Evolutionary conservation across 2,888 invertebrate genomes (phyloP).

Genomic region (Pasiphila rectangulata): DNA sequence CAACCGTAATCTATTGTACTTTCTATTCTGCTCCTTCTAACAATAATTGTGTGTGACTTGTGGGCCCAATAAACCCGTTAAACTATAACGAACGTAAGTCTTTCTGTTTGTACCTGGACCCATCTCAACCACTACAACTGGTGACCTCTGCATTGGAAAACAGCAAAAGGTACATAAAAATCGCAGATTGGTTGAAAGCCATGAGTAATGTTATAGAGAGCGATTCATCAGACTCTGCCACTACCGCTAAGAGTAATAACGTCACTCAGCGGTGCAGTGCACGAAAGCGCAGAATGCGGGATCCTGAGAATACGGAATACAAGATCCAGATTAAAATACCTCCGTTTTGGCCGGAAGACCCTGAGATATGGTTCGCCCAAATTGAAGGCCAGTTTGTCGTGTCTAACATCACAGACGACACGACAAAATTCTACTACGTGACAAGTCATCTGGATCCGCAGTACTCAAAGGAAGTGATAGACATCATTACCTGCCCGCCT

Average conservation of each 20-base stretch:
- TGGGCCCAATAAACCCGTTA: too few species aligned
- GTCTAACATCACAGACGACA: constrained; percentile 1
- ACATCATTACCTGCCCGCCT: constrained; percentile 5
- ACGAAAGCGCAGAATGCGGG: not conserved
- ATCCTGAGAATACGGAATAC: not conserved
- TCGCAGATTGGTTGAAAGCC: too few species aligned
- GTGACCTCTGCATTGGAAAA: too few species aligned
- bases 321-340: not conserved
- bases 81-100: too few species aligned
- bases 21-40: too few species aligned
- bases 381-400: constrained; percentile 5
- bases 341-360: constrained; percentile 7
- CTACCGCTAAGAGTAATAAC: not conserved
- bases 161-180: too few species aligned
- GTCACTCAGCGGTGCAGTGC: not conserved
- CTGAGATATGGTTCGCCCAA: constrained; percentile 7
- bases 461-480: constrained; percentile 4
- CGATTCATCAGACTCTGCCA: not conserved
- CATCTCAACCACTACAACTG: too few species aligned
- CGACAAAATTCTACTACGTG: constrained; percentile 7
- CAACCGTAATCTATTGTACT: too few species aligned
- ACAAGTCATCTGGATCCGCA: constrained; percentile 6
- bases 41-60: too few species aligned
- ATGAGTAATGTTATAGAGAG: not conserved
- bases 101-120: too few species aligned